Base-by-base conservation (phyloP, 2,888 invertebrate species). In the Ligdia adustata region DNA sequence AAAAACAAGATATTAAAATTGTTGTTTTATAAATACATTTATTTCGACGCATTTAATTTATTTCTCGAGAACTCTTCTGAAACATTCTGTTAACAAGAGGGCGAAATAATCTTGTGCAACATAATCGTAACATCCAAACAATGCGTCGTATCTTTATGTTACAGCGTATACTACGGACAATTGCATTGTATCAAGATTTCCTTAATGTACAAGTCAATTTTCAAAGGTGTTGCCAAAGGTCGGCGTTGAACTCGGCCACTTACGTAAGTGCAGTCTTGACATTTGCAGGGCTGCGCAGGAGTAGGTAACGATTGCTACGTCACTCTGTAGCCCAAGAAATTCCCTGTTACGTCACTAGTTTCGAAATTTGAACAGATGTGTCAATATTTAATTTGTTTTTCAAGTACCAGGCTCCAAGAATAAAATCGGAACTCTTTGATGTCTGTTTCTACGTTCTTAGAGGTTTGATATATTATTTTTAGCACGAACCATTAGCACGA, bases 141-240 rank as follows among this genome's bases (percentile, higher is more conserved):
- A 58, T 58, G 29, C 51, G 49, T 49, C 39, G 43, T 43, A 49
- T 43, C 34, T 43, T 34, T 26, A 15, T 41, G 20, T 38, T 44
- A 44, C 39, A 44, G 43, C 52, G 28, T 58, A 42, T 57, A 41
- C 56, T 52, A 27, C 62, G 55, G 66, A 65, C 69, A 66, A 69
- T 66, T 66, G 65, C 62, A 65, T 59, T 53, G 65, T 67, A 69
- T 72, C 66, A 71, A 75, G 68, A 73, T 81, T 82, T 75, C 71
- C 75, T 75, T 75, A 72, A 76, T 69, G 69, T 66, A 69, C 75
- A 65, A 75, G 72, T 79, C 69, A 71, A 79, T 82, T 79, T 72
- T 72, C 74, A 79, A 80, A 79, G 76, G 74, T 70, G 64, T 75
- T 75, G 69, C 68, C 71, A 80, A 82, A 83, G 80, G 80, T 79